Percentiles rank a stretch among this genome's conserved stretches.
These are phyloP conservation scores for Xyrauchen texanus DNA, from an alignment of 2,113 vertebrate genomes.

Conservation along the genomic window DNA sequence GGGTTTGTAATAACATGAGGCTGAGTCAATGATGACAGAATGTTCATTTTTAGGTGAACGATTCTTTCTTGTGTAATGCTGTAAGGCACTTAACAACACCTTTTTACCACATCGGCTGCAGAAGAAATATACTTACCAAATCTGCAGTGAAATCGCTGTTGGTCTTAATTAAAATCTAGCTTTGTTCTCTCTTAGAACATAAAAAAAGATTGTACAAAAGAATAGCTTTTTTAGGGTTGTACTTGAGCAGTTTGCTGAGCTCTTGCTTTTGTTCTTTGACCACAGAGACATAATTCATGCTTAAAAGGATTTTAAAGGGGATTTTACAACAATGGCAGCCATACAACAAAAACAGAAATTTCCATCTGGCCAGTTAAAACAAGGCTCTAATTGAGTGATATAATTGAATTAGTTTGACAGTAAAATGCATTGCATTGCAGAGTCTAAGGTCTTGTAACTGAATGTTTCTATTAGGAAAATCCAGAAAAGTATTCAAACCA, in stretches of 20 bases:
- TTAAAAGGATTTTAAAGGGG: constrained; percentile 14
- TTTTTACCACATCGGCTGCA: neutral
- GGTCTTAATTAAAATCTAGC: constrained; percentile 1
- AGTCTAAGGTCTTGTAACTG: neutral
- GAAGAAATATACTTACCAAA: neutral
- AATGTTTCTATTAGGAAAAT: neutral
- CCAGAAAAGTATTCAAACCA: neutral
- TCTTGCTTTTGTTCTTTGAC: constrained; percentile 34
- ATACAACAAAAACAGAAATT: constrained; percentile 47
- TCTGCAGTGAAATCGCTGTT: neutral
- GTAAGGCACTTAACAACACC: neutral
- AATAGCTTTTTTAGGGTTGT: neutral
- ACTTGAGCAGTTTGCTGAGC: constrained; percentile 28
- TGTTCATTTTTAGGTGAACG: too few relatives aligned
- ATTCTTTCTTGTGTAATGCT: too few relatives aligned
- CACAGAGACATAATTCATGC: constrained; percentile 28
- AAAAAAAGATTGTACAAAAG: neutral
- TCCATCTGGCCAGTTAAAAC: constrained; percentile 24
- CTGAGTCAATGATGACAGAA: too few relatives aligned
- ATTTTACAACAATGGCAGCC: constrained; percentile 39
- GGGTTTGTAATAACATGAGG: too few relatives aligned
- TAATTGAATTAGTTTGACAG: constrained; percentile 13
- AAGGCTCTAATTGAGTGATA: neutral
- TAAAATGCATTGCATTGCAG: neutral
- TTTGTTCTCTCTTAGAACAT: neutral